Evolutionary conservation across 2,888 invertebrate species (phyloP), one percentile per base, ranked within the genome.

Genomic region (Morinoia aosen): DNA sequence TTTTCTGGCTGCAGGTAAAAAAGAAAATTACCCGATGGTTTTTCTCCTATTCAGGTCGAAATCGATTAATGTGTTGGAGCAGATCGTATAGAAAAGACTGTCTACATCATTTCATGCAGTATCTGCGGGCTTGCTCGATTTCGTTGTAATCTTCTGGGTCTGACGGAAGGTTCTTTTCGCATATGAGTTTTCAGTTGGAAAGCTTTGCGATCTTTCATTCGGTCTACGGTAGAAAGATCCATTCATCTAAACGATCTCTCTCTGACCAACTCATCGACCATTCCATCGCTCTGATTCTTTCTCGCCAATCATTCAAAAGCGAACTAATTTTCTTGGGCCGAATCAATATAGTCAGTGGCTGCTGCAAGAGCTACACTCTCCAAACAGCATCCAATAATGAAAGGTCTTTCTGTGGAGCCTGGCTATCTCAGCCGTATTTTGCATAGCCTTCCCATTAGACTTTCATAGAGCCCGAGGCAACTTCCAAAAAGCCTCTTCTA

Each of bases 401-500:
- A 93, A 93, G 93, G 57, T 93, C 57, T 57, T 93, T 93, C 93
- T 39, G 93, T 57, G 57, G 93, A 93, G 93, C 57, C 57, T 19
- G 93, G 57, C 93, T 93, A 93, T 93, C 93, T 93, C 93, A 93
- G 93, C 93, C 93, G 93, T 93, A 93, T 93, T 93, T 93, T 93
- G 93, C 93, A 93, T 93, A 93, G 93, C 93, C 48, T 93, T 93
- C 93, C 93, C 93, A 93, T 93, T 93, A 93, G 93, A 93, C 93
- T 93, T 93, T 93, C 93, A 93, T 93, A 93, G 93, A 93, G 93
- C 93, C 93, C 57, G 93, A 93, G 93, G 57, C 93, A 93, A 93
- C 93, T 93, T 93, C 93, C 93, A 93, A 93, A 90, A 93, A 93
- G 93, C 93, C 93, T 93, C 93, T 93, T 93, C 93, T 93, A 93